Base-by-base conservation (phyloP, 2,888 invertebrate species). In the Eristalis intricaria region DNA sequence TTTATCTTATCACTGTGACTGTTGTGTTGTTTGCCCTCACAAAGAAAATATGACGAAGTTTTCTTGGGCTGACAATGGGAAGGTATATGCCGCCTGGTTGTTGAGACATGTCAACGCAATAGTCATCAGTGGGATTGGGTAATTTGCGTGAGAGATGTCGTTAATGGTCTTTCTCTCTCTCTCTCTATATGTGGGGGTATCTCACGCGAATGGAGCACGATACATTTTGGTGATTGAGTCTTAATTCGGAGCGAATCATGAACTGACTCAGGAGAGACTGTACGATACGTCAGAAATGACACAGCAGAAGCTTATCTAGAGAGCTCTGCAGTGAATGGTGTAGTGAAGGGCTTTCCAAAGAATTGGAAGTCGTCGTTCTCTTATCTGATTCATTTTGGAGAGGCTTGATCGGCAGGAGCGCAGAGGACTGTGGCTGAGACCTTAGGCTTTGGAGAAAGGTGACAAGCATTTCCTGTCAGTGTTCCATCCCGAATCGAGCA, bases 1-100 rank as follows among this genome's bases (percentile, higher is more conserved):
- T 80, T 80, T 73, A 73, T 73, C 80, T 80, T 80, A 80, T 80
- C 80, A 71, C 10, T 23, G 32, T 60, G 26, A 43, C 35, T 8
- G 40, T 8, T 32, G 32, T 32, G 32, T 60, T 79, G 43, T 64
- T 66, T 29, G 63, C 38, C 56, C 50, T 61, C 35, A 61, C 60
- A 40, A 64, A 32, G 29, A 43, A 40, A 73, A 40, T 58, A 26
- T 65, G 65, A 75, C 58, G 65, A 22, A 15, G 61, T 50, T 32
- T 29, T 63, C 64, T 64, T 56, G 63, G 32, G 50, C 32, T 35
- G 64, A 64, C 73, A 64, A 64, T 64, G 64, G 38, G 22, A 3
- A 26, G 26, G 10, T 32, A 1, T 19, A 11, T 43, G 43, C 13
- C 64, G 32, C 32, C 63, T 61, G 61, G 38, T 38, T 70, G 63